Evolutionary conservation across 2,888 invertebrate genomes (phyloP).

Genomic region (Buathra laborator): DNA sequence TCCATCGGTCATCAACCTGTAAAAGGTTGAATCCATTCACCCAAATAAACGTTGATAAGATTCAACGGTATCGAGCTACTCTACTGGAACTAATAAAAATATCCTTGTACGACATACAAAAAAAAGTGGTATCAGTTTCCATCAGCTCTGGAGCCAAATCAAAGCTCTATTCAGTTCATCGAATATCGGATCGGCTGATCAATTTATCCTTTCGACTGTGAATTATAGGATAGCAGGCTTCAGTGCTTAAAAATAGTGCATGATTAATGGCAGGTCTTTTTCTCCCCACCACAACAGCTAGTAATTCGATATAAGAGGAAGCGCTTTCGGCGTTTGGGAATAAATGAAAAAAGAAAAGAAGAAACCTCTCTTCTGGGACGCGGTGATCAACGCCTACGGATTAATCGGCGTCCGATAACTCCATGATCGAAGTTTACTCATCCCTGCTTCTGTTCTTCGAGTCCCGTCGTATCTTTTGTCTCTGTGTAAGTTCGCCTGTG

Average conservation of each 20-base stretch:
- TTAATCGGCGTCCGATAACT: constrained; percentile 62
- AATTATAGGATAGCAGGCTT: constrained; percentile 23
- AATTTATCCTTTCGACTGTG: constrained; percentile 18
- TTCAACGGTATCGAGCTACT: not conserved
- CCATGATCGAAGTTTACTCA: constrained; percentile 39
- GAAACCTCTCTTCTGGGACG: constrained; percentile 17
- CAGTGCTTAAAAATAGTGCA: constrained; percentile 9
- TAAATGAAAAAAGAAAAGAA: not conserved
- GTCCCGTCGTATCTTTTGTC: constrained; percentile 7
- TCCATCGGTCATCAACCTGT: constrained; percentile 32
- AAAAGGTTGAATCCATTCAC: constrained; percentile 19
- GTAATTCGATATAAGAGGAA: constrained; percentile 18
- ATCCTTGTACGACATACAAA: constrained; percentile 19
- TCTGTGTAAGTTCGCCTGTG: constrained; percentile 23
- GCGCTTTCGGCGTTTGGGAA: not conserved
- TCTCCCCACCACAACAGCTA: not conserved
- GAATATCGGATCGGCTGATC: not conserved
- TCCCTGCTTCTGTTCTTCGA: not conserved
- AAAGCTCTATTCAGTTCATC: constrained; percentile 22
- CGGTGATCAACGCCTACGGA: constrained; percentile 37
- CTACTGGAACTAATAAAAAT: constrained; percentile 28
- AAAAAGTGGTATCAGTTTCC: not conserved
- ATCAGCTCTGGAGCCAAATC: not conserved
- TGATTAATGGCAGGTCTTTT: not conserved
- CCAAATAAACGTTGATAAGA: not conserved